Conservation (phyloP, 1,140 invertebrate genomes). For the Zaprionus africanus region DNA sequence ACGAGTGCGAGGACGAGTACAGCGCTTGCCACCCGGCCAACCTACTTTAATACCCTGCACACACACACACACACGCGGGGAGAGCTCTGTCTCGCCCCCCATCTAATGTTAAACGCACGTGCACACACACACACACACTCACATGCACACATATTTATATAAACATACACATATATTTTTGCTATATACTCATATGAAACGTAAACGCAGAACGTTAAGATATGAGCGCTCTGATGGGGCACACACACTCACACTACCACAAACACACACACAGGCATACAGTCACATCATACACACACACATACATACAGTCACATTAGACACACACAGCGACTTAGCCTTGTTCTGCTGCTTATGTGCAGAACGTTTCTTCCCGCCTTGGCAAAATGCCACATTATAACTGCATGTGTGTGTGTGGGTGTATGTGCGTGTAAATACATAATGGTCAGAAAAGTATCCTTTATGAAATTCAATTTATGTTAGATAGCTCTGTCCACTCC, state of each 20-base stretch:
- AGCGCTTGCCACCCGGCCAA: constrained; percentile 39
- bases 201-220: constrained; percentile 67
- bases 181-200: constrained; percentile 47
- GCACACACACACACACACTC: constrained; percentile 15
- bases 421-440: constrained; percentile 47
- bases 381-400: constrained; percentile 28
- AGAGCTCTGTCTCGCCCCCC: background rate
- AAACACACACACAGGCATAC: constrained; percentile 6
- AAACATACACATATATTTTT: constrained; percentile 24
- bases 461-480: constrained; percentile 67
- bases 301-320: background rate
- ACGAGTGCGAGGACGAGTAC: constrained; percentile 14
- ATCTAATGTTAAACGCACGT: constrained; percentile 29
- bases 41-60: constrained; percentile 12
- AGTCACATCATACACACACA: background rate
- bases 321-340: background rate
- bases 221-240: constrained; percentile 57
- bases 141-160: constrained; percentile 7
- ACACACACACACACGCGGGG: background rate
- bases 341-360: constrained; percentile 4
- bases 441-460: constrained; percentile 57
- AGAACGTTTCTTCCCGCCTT: constrained; percentile 5
- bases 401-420: constrained; percentile 21
- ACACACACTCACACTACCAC: background rate
- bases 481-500: constrained; percentile 34